Evolutionary conservation across 1,140 invertebrate species (phyloP).

Genomic region (Ceratosolen solmsi): DNA sequence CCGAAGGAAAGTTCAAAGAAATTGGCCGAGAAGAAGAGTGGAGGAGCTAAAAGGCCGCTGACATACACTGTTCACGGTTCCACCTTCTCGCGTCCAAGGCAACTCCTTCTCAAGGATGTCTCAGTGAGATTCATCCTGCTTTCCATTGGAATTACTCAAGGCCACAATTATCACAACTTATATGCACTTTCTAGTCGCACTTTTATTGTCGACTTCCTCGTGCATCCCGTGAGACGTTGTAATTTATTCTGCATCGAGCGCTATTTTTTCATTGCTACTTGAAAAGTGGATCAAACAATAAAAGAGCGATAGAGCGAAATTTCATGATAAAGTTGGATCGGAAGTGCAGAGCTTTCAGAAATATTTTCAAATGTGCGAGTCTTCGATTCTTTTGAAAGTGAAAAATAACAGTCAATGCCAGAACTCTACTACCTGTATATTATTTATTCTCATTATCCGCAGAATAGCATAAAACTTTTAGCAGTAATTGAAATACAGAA

Average conservation of each 20-base stretch:
- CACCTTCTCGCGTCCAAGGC: slow-evolving; percentile 12
- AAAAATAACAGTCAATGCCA: background rate
- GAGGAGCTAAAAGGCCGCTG: slow-evolving; percentile 25
- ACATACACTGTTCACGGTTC: slow-evolving; percentile 17
- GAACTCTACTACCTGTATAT: background rate
- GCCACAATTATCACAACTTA: slow-evolving; percentile 16
- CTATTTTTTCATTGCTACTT: slow-evolving; percentile 28
- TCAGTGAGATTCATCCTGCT: slow-evolving; percentile 34
- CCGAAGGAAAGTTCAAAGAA: slow-evolving; percentile 39
- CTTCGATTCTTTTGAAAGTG: too few species aligned
- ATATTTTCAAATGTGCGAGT: too few species aligned
- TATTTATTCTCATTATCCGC: background rate
- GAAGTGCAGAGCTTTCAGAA: background rate
- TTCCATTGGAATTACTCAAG: slow-evolving; percentile 41
- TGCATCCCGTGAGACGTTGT: too few species aligned
- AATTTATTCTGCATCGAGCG: background rate
- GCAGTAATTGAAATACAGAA: too few species aligned
- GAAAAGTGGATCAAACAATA: background rate
- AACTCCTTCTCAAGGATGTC: slow-evolving; percentile 20
- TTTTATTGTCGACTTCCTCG: slow-evolving; percentile 22
- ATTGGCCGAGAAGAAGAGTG: slow-evolving; percentile 33
- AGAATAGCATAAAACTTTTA: too few species aligned
- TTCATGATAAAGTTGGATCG: background rate
- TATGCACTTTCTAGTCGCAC: slow-evolving; percentile 17
- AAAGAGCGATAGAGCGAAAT: background rate